phyloP scores from a whole-genome alignment of 2,113 vertebrate genomes.

The Eurystomus gularis region DNA sequence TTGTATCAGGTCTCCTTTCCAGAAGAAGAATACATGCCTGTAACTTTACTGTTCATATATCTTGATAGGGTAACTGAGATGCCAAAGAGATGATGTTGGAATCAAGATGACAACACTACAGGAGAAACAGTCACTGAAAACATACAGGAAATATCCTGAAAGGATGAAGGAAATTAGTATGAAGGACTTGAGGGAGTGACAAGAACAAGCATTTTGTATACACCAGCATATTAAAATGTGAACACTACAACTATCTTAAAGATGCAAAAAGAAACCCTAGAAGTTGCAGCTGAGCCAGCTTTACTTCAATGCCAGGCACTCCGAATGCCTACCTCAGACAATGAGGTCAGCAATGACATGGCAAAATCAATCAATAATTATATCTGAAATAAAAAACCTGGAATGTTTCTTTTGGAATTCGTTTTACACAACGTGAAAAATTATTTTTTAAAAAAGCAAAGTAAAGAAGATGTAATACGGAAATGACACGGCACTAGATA shows the following conservation, averaged over 20 bases:
- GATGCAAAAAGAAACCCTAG: not conserved
- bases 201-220: not conserved
- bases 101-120: not conserved
- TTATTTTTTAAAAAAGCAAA: not conserved
- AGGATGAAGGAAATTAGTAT: not conserved
- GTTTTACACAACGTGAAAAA: not conserved
- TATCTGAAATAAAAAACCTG: not conserved
- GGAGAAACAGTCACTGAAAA: not conserved
- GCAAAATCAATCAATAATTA: not conserved
- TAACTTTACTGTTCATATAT: not conserved
- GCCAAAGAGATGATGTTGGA: not conserved
- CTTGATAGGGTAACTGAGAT: not conserved
- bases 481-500: accelerated
- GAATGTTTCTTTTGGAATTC: not conserved
- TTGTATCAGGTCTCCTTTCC: not conserved
- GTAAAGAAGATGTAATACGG: not conserved
- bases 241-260: not conserved
- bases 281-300: not conserved
- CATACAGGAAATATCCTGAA: not conserved
- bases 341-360: not conserved
- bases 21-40: not conserved
- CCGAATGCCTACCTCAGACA: not conserved
- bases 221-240: not conserved
- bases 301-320: not conserved
- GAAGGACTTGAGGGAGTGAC: not conserved